Conservation (phyloP, 2,888 invertebrate genomes). For the Sylvicola cinctus region DNA sequence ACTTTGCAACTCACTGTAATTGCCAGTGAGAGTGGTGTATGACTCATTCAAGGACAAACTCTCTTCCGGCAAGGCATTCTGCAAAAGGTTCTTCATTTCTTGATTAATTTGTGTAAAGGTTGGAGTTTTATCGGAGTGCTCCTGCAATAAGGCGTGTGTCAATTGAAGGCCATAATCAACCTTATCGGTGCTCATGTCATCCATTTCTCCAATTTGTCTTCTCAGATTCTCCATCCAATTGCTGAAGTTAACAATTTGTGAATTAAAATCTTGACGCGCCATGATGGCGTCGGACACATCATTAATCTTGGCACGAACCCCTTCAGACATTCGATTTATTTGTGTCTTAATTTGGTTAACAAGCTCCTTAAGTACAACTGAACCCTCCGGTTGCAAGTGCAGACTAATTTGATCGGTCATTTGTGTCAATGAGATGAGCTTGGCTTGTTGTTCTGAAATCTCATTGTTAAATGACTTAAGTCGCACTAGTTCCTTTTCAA, state of each 20-base stretch:
- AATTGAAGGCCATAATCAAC: conserved; percentile 59
- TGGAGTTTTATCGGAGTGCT: conserved; percentile 66
- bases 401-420: conserved; percentile 60
- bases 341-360: conserved; percentile 53
- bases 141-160: conserved; percentile 60
- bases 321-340: conserved; percentile 54
- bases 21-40: conserved; percentile 52
- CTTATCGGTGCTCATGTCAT: conserved; percentile 62
- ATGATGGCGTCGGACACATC: conserved; percentile 63
- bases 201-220: conserved; percentile 50
- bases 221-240: conserved; percentile 60
- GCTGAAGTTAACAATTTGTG: conserved; percentile 54
- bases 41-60: conserved; percentile 49
- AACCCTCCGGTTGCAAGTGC: conserved; percentile 57
- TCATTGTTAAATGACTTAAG: conserved; percentile 67
- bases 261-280: conserved; percentile 63
- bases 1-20: conserved; percentile 56
- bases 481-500: conserved; percentile 54
- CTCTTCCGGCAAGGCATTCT: conserved; percentile 51
- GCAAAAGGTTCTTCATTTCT: conserved; percentile 59
- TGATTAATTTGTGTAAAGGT: conserved; percentile 57
- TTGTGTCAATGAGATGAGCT: conserved; percentile 58
- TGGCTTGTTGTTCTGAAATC: conserved; percentile 67
- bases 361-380: conserved; percentile 44
- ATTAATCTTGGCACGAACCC: conserved; percentile 53